Base-by-base conservation (phyloP, 1,140 invertebrate genomes). In the Colletes gigas region DNA sequence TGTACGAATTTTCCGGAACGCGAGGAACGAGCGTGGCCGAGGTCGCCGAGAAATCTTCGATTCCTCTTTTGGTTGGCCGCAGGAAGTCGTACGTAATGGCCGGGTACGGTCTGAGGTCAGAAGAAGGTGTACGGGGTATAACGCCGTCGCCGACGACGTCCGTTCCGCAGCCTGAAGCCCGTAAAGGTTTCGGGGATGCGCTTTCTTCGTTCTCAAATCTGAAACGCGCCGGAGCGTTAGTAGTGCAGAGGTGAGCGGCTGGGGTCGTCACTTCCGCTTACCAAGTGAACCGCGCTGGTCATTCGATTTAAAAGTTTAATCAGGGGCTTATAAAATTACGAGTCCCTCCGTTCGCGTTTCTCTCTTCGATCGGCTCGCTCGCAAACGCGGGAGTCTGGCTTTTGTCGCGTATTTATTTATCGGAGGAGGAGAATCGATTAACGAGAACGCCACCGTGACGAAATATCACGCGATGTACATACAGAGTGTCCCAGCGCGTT, bases 281-380 rank as follows among this genome's bases (percentile, higher is more conserved):
- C 90, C 90, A 91, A 92, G 86, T 88, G 88, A 91, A 88, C 89
- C 88, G 90, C 90, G 88, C 90, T 90, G 89, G 88, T 87, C 90
- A 86, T 91, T 91, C 81, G 91, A 93, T 93, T 93, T 93, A 93
- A 92, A 93, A 93, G 92, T 93, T 93, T 93, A 93, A 93, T 93
- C 92, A 91, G 90, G 76, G 87, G 83, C 88, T 90, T 92, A 91
- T 92, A 92, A 91, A 93, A 93, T 91, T 92, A 89, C 90, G 78
- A 68, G 71, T 52, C 86, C 84, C 82, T 83, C 74, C 75, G 82
- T 67, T n/a, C 39, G 6, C 39, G 67, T 62, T 19, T 72, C 76
- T 72, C 52, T 8, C 44, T 47, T 63, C 67, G 47, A 63, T 63
- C 4, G 54, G 10, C 14, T 30, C 17, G 30, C 30, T 30, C 30